These are phyloP conservation scores for Allygus modestus DNA, from an alignment of 2,888 invertebrate genomes.

Conservation along the genomic window DNA sequence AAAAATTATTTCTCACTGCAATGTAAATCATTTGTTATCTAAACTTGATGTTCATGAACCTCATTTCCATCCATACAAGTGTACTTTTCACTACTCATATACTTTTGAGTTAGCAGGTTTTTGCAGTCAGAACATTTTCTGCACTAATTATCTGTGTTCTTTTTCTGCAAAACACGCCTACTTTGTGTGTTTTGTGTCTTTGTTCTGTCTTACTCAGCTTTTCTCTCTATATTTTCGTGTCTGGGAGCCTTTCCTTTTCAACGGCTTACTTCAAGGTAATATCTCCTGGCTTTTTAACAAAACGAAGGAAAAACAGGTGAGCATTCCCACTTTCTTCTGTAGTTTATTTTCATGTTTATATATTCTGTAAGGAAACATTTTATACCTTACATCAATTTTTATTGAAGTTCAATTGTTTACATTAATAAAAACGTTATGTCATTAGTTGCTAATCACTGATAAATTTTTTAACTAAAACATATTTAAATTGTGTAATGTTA, in stretches of 20 bases:
- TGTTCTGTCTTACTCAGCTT: slow-evolving; percentile 71
- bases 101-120: slow-evolving; percentile 15
- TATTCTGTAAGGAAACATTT: too few species aligned
- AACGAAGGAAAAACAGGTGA: slow-evolving; percentile 24
- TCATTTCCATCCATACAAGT: neutral
- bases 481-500: too few species aligned
- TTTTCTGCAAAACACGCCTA: slow-evolving; percentile 54
- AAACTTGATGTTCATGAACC: too few species aligned
- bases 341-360: slow-evolving; percentile 44
- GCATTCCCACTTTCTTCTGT: slow-evolving; percentile 55
- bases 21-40: neutral
- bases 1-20: slow-evolving; percentile 39
- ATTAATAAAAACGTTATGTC: too few species aligned
- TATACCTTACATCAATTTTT: too few species aligned
- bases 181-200: slow-evolving; percentile 60
- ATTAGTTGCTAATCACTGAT: too few species aligned
- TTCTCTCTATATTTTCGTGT: slow-evolving; percentile 70
- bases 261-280: slow-evolving; percentile 39
- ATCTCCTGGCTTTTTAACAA: slow-evolving; percentile 52
- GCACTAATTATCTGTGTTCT: slow-evolving; percentile 31
- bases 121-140: slow-evolving; percentile 45
- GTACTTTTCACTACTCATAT: neutral
- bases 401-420: too few species aligned
- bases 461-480: too few species aligned
- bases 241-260: slow-evolving; percentile 39